Evolutionary conservation across 2,888 invertebrate genomes (phyloP), one percentile per base, ranked within the genome.

Genomic region (Timema podura): DNA sequence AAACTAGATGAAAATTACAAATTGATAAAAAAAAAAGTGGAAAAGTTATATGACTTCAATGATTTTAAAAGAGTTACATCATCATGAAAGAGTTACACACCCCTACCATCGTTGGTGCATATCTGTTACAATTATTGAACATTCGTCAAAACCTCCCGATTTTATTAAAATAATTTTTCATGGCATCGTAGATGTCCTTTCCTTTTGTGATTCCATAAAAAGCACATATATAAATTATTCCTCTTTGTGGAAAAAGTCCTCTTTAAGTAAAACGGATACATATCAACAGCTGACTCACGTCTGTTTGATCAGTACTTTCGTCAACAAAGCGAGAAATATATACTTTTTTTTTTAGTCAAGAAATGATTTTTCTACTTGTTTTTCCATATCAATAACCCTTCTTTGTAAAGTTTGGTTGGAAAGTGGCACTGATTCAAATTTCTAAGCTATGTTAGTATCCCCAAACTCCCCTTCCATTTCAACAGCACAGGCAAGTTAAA

Each of bases 181-280:
- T 54, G 49, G 44, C 30, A 44, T 54, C 13, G 16, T 48, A 54
- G 45, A 67, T 51, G 48, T 51, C 44, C n/a, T 51, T 51, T 45
- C 67, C 67, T n/a, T 51, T 67, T 6, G 45, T 67, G 16, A 16
- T 67, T 48, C 54, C 46, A 30, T n/a, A 30, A 15, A 66, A 30
- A 67, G 48, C 51, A 67, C 45, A 54, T 6, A 67, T n/a, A 67
- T 54, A 16, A 49, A 54, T 48, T 48, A 68, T 30, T 59, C 47
- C n/a, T 68, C 59, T 47, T 59, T 68, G 57, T 59, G 61, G 57
- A 46, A 61, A 59, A 61, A 68, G 7, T 59, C 15, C 59, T 46
- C 46, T 13, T 13, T 45, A 30, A 61, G 30, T 15, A 15, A 61
- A 9, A 16, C 30, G 30, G 1, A 61, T 45, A 61, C 30, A 16